These are phyloP conservation scores for Acanthornis magna DNA, from an alignment of 2,797 vertebrate genomes.

Conservation along the genomic window DNA sequence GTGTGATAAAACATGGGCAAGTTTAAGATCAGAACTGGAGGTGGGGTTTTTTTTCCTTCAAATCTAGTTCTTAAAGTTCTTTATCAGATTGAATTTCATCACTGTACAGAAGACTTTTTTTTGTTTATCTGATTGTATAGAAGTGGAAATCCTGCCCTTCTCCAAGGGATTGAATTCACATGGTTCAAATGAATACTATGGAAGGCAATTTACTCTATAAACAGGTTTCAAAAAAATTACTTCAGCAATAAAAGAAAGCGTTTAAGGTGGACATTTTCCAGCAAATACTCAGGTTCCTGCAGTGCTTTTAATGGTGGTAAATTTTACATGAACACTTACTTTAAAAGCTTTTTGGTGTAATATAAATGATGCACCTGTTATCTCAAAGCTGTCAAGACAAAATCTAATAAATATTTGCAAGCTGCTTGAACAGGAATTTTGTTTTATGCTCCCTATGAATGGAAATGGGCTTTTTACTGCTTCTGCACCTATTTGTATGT, in stretches of 20 bases:
- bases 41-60: neutral
- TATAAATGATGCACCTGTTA: constrained; percentile 69
- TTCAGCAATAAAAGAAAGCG: constrained; percentile 50
- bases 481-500: constrained; percentile 24
- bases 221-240: constrained; percentile 63
- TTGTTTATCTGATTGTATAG: neutral
- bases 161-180: constrained; percentile 5
- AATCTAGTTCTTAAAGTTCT: neutral
- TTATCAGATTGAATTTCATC: neutral
- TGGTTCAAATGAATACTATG: constrained; percentile 22
- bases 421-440: constrained; percentile 51
- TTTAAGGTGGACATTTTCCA: constrained; percentile 67
- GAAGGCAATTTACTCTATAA: constrained; percentile 61
- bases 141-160: constrained; percentile 23
- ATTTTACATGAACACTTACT: constrained; percentile 74
- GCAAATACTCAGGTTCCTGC: constrained; percentile 61
- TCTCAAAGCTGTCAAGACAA: constrained; percentile 65
- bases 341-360: constrained; percentile 73
- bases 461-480: constrained; percentile 53
- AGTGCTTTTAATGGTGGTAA: constrained; percentile 69
- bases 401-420: constrained; percentile 69
- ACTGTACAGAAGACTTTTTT: neutral
- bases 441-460: constrained; percentile 55
- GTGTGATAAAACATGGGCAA: neutral
- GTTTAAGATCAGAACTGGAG: neutral